Conservation (phyloP, 2,888 invertebrate species). For the Caradrina clavipalpis region DNA sequence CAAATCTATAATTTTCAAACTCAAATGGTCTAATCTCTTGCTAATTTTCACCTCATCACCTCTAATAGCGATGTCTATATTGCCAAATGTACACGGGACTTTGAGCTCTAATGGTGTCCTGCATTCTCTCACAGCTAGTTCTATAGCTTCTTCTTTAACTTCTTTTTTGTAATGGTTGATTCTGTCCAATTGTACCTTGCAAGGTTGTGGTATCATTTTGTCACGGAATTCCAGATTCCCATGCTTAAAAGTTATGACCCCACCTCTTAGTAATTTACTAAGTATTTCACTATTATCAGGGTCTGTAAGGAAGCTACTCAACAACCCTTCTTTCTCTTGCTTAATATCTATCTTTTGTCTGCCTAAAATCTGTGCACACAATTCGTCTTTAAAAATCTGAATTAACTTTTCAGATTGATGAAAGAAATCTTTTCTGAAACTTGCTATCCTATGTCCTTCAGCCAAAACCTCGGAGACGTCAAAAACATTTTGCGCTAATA, state of each 20-base stretch:
- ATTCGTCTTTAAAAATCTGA: conserved; percentile 13
- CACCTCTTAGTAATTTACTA: conserved; percentile 13
- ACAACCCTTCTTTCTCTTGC: not conserved
- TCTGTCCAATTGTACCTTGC: not conserved
- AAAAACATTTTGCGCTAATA: conserved; percentile 14
- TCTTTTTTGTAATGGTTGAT: not conserved
- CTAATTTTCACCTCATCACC: conserved; percentile 8
- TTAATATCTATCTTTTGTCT: conserved; percentile 6
- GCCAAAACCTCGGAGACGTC: conserved; percentile 11
- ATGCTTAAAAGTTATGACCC: not conserved
- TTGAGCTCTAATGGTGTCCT: not conserved
- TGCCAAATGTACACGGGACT: conserved; percentile 16
- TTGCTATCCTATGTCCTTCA: conserved; percentile 14
- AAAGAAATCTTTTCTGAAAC: conserved; percentile 12
- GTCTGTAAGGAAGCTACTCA: not conserved
- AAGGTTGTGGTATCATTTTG: conserved; percentile 1
- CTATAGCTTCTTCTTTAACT: conserved; percentile 1
- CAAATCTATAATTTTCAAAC: conserved; percentile 22
- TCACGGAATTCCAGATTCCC: conserved; percentile 17
- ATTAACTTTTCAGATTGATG: not conserved
- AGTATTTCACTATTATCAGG: not conserved
- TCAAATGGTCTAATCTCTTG: conserved; percentile 16
- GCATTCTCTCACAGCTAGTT: conserved; percentile 3
- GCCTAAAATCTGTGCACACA: conserved; percentile 4
- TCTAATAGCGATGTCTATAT: conserved; percentile 24